Conservation (phyloP, 1,140 invertebrate genomes). For the Phthorimaea operculella region DNA sequence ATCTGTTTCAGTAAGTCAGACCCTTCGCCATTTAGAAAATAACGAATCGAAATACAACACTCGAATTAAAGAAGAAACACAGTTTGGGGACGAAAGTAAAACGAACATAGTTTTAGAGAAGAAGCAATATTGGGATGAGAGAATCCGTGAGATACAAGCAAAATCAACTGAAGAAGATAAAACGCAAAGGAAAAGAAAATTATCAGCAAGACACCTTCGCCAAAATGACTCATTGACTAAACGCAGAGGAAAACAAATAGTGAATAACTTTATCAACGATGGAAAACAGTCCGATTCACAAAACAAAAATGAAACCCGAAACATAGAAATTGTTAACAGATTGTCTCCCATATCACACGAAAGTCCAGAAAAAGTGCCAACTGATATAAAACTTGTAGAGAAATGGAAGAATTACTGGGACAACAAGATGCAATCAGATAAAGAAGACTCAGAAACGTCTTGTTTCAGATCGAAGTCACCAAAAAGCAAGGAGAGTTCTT, state of each 20-base stretch:
- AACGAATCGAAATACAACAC: constrained; percentile 5
- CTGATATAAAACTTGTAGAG: constrained; percentile 38
- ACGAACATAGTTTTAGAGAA: constrained; percentile 61
- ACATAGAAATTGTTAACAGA: neutral
- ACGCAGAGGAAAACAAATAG: constrained; percentile 55
- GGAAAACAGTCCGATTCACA: constrained; percentile 26
- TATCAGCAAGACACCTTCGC: constrained; percentile 41
- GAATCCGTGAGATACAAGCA: constrained; percentile 54
- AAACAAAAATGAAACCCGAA: constrained; percentile 6
- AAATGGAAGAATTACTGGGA: constrained; percentile 63
- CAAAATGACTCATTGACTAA: constrained; percentile 61
- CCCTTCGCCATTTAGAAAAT: constrained; percentile 38
- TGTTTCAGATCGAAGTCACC: constrained; percentile 15
- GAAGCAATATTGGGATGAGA: constrained; percentile 67
- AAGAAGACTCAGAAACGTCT: constrained; percentile 23
- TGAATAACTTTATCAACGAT: constrained; percentile 50
- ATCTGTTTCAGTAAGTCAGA: constrained; percentile 65
- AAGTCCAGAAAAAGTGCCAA: neutral
- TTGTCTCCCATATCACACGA: neutral
- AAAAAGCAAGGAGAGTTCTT: constrained; percentile 12
- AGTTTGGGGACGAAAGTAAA: constrained; percentile 39
- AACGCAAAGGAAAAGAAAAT: constrained; percentile 38
- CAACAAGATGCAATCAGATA: constrained; percentile 35
- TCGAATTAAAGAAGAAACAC: constrained; percentile 24
- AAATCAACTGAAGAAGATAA: constrained; percentile 50